A percentile compares a stretch with the other conserved stretches of the same genome.
Evolutionary conservation across 1,140 invertebrate genomes (phyloP).

Genomic region (Cherax destructor): DNA sequence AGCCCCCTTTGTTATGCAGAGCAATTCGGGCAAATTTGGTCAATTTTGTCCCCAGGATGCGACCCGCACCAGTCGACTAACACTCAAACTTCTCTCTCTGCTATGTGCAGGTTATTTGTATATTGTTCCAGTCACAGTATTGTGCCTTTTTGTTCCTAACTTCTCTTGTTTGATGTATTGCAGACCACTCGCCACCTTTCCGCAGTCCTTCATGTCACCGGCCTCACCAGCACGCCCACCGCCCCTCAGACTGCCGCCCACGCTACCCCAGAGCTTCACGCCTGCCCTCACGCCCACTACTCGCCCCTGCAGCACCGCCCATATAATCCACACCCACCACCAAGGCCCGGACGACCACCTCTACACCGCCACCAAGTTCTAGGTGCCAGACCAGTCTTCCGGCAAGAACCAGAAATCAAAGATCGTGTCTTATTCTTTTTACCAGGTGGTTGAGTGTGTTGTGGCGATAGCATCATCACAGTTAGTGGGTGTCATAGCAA

Average conservation of each 20-base stretch:
- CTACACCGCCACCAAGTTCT: slow-evolving; percentile 60
- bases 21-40: too few species aligned
- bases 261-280: slow-evolving; percentile 47
- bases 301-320: slow-evolving; percentile 63
- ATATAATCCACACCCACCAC: slow-evolving; percentile 60
- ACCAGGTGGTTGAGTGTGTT: background rate
- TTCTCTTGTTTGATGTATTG: background rate
- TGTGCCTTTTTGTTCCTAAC: too few species aligned
- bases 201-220: slow-evolving; percentile 54
- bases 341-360: slow-evolving; percentile 45
- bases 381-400: slow-evolving; percentile 2
- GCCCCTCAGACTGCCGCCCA: slow-evolving; percentile 40
- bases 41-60: too few species aligned
- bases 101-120: too few species aligned
- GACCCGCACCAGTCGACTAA: too few species aligned
- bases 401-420: background rate
- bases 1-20: too few species aligned
- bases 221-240: slow-evolving; percentile 52
- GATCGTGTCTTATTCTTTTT: background rate
- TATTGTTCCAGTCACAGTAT: too few species aligned
- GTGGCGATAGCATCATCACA: too few species aligned
- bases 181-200: slow-evolving; percentile 53
- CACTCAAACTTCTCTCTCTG: too few species aligned
- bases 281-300: slow-evolving; percentile 54
- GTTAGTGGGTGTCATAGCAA: too few species aligned